Evolutionary conservation across 35 echinoderm and acorn worm species (phyloP), one percentile per base, ranked within the genome.

Genomic region (Heliocidaris tuberculata): DNA sequence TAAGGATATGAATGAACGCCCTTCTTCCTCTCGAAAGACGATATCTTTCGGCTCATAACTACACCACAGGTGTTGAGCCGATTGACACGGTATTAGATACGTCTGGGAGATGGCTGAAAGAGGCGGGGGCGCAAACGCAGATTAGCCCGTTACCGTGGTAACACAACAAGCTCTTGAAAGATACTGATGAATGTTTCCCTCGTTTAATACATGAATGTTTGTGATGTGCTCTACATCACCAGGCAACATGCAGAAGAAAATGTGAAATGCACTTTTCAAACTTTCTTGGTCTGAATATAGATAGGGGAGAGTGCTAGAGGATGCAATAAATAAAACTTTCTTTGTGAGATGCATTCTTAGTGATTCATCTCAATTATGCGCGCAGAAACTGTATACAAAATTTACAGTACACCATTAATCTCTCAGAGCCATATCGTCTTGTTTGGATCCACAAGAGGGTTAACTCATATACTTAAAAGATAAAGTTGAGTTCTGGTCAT

Each of bases 161-260:
- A 78, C 65, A n/a, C 65, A 78, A 78, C 65, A 78, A 78, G 65
- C 65, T 78, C 65, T 78, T 78, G 65, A 78, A 78, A 78, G 65
- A 78, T 78, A 78, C 65, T 78, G 65, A 78, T 78, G 65, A 78
- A 78, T 78, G 21, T 7, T 78, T 78, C 65, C 65, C 65, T 78
- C 65, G 27, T 78, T 78, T 78, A n/a, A 78, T 5, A 19, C 24
- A n/a, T 78, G 65, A 78, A 78, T 78, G 65, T 78, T 78, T 78
- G 19, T 78, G 65, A 78, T 78, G 65, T n/a, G 27, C 65, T 78
- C 27, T 21, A 78, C 65, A 78, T 78, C 21, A n/a, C 27, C 19
- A 78, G 65, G 65, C 27, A 56, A 56, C 7, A 56, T 56, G 52
- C 15, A 56, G 15, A 56, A 56, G 10, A 52, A 52, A 12, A 2